Evolutionary conservation across 2,797 vertebrate genomes (phyloP).

Genomic region (Austrolebias charrua): DNA sequence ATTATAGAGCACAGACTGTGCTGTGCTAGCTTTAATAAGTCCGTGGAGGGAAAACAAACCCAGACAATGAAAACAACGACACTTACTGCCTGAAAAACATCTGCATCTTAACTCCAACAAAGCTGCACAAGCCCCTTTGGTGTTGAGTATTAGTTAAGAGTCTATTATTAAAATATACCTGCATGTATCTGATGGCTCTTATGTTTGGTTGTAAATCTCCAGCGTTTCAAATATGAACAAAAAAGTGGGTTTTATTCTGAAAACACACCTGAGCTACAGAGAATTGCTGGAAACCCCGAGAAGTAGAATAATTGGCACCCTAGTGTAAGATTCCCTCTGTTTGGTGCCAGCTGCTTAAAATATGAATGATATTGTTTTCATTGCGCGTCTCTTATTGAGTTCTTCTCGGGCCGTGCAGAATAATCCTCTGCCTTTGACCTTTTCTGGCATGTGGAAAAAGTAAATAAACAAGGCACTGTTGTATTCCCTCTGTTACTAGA

Average conservation of each 20-base stretch:
- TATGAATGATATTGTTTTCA: conserved; percentile 85
- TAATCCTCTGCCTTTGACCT: conserved; percentile 80
- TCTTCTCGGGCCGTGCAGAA: conserved; percentile 68
- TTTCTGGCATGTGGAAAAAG: conserved; percentile 76
- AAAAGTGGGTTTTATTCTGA: conserved; percentile 54
- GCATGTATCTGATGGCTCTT: conserved; percentile 38
- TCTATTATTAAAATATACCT: conserved; percentile 41
- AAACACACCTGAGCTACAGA: conserved; percentile 63
- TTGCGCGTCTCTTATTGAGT: conserved; percentile 78
- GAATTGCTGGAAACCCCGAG: conserved; percentile 71
- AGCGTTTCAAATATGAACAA: conserved; percentile 34
- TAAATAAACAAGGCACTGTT: conserved; percentile 80
- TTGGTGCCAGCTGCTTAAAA: conserved; percentile 82
- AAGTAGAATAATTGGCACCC: conserved; percentile 83
- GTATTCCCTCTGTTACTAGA: conserved; percentile 66
- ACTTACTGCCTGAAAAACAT: conserved; percentile 64
- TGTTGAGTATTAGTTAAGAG: conserved; percentile 39
- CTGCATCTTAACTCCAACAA: conserved; percentile 67
- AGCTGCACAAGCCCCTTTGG: conserved; percentile 41
- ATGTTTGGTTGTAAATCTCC: conserved; percentile 23
- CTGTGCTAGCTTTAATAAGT: conserved; percentile 79
- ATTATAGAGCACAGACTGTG: conserved; percentile 76
- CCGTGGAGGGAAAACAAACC: conserved; percentile 73
- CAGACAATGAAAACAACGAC: conserved; percentile 65
- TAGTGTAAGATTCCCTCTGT: conserved; percentile 74